Conservation (phyloP, 2,888 invertebrate genomes). For the Tetheella fluctuosa region DNA sequence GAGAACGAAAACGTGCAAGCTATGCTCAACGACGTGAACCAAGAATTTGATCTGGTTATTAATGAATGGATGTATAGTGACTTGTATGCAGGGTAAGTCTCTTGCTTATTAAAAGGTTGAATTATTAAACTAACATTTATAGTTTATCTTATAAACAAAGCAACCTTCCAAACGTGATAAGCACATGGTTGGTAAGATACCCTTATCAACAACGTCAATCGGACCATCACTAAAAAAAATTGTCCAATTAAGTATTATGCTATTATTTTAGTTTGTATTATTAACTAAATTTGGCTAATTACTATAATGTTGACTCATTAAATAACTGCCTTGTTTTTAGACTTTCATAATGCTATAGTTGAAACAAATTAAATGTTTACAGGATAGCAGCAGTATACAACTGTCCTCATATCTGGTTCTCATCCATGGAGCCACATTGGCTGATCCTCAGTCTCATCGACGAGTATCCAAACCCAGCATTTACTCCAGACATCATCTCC, state of each 20-base stretch:
- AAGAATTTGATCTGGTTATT: constrained; percentile 18
- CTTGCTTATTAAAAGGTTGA: not conserved
- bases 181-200: too few species aligned
- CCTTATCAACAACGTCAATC: too few species aligned
- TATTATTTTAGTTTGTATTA: too few species aligned
- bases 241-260: too few species aligned
- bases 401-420: constrained; percentile 62
- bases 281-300: not conserved
- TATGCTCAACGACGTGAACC: constrained; percentile 28
- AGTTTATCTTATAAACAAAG: too few species aligned
- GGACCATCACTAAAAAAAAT: too few species aligned
- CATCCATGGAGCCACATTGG: constrained; percentile 54
- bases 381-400: constrained; percentile 57
- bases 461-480: constrained; percentile 49
- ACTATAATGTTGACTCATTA: too few species aligned
- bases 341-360: not conserved
- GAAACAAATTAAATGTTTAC: constrained; percentile 28
- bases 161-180: too few species aligned
- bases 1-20: constrained; percentile 38
- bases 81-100: constrained; percentile 16
- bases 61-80: constrained; percentile 18
- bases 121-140: too few species aligned
- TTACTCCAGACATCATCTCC: constrained; percentile 33
- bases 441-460: constrained; percentile 50
- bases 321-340: too few species aligned